Percentiles rank a stretch among this genome's conserved stretches.
phyloP scores from a whole-genome alignment of 2,797 vertebrate species.

The Arnoldichthys spilopterus region DNA sequence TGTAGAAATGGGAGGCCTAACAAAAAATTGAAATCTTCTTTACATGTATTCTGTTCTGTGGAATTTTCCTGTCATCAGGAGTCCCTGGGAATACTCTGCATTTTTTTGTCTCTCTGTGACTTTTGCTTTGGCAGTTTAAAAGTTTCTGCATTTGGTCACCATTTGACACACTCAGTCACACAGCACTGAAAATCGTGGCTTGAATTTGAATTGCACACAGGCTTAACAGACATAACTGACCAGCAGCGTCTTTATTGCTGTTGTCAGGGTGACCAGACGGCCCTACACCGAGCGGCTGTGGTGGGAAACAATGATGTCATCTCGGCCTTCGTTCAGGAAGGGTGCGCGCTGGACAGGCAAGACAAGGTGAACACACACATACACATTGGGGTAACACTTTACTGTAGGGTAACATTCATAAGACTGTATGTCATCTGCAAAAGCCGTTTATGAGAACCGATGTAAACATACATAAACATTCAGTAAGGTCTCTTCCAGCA shows the following conservation, averaged over 20 bases:
- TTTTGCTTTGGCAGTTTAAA: not conserved
- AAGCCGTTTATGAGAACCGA: too few relatives aligned
- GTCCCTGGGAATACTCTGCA: not conserved
- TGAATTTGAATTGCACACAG: not conserved
- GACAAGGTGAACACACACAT: conserved; percentile 84
- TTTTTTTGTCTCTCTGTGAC: not conserved
- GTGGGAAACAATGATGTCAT: conserved; percentile 90
- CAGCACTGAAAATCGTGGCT: not conserved
- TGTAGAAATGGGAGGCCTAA: too few relatives aligned
- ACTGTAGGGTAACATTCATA: too few relatives aligned
- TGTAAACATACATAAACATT: too few relatives aligned
- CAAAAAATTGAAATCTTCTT: not conserved
- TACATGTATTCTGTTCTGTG: not conserved
- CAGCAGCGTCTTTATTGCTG: conserved; percentile 21
- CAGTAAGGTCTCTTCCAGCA: too few relatives aligned
- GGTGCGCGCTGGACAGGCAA: conserved; percentile 92
- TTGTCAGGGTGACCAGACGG: conserved; percentile 91
- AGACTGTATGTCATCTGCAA: too few relatives aligned
- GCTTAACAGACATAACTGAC: not conserved
- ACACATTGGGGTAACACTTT: not conserved
- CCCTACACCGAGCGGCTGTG: conserved; percentile 90
- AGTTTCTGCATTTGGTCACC: not conserved
- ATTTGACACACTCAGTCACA: not conserved
- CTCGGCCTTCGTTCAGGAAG: conserved; percentile 88
- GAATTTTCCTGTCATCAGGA: not conserved